These are phyloP conservation scores for Bombus terrestris DNA, from an alignment of 1,140 invertebrate genomes.

Conservation along the genomic window DNA sequence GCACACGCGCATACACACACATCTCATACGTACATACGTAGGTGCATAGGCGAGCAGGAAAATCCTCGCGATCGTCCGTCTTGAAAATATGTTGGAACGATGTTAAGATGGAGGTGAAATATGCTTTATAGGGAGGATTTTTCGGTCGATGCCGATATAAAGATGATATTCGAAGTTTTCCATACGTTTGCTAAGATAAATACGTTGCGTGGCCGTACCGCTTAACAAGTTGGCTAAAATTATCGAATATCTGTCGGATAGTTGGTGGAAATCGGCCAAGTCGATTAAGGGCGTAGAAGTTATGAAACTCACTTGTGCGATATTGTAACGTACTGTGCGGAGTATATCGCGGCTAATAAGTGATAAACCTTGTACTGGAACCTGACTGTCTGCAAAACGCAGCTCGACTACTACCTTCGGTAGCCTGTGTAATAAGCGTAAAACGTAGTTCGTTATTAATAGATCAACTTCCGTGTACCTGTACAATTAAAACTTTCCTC, in stretches of 20 bases:
- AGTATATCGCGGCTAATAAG: constrained; percentile 19
- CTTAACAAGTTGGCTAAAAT: background rate
- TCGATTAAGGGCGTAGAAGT: constrained; percentile 8
- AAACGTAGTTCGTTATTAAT: background rate
- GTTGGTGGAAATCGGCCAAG: background rate
- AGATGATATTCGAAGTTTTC: background rate
- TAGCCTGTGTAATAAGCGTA: background rate
- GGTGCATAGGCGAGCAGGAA: background rate
- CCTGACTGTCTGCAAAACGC: constrained; percentile 7
- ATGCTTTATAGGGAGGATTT: background rate
- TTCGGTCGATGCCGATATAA: background rate
- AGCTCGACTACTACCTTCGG: background rate
- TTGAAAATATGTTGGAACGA: background rate
- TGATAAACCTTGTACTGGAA: constrained; percentile 18
- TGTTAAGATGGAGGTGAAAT: background rate
- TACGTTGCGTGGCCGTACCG: background rate
- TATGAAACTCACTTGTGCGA: constrained; percentile 4
- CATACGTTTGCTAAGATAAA: background rate
- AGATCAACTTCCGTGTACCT: background rate
- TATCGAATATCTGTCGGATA: background rate
- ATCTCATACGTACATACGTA: no score
- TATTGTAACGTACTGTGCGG: background rate
- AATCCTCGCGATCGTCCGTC: constrained; percentile 9
- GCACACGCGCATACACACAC: no score
- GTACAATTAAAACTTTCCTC: background rate